Percentiles rank a stretch among this genome's conserved stretches.
phyloP scores from a whole-genome alignment of 2,888 invertebrate genomes.

The Zonitis immaculata region DNA sequence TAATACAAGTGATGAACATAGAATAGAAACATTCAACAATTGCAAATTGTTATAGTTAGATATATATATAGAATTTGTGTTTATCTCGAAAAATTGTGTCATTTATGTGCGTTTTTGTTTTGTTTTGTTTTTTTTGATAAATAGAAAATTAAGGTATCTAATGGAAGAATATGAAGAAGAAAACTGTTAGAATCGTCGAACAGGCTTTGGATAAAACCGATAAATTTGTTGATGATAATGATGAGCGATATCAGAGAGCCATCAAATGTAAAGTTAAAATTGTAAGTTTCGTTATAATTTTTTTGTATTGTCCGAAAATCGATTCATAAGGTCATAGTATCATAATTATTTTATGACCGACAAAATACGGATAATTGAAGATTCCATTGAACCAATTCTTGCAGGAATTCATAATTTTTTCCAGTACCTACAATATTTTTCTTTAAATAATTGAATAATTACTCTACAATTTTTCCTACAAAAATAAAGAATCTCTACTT shows the following conservation, averaged over 20 bases:
- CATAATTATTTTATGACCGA: too few relatives aligned
- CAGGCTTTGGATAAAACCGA: slow-evolving; percentile 12
- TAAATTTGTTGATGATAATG: slow-evolving; percentile 14
- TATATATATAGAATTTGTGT: too few relatives aligned
- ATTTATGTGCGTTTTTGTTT: background rate
- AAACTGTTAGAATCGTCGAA: slow-evolving; percentile 16
- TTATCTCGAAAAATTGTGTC: too few relatives aligned
- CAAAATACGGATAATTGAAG: too few relatives aligned
- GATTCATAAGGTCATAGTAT: background rate
- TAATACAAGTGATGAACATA: background rate
- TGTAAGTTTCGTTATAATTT: slow-evolving; percentile 29
- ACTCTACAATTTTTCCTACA: too few relatives aligned
- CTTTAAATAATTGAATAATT: too few relatives aligned
- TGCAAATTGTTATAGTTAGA: slow-evolving; percentile 9
- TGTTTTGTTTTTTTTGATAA: too few relatives aligned
- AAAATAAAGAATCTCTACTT: too few relatives aligned
- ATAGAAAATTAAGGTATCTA: too few relatives aligned
- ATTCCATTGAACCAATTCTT: too few relatives aligned
- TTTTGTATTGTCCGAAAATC: background rate
- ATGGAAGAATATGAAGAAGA: slow-evolving; percentile 22
- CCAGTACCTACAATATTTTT: too few relatives aligned
- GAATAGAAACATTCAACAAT: slow-evolving; percentile 11
- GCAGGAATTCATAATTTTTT: too few relatives aligned
- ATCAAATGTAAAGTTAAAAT: slow-evolving; percentile 38
- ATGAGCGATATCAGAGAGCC: slow-evolving; percentile 32